Percentiles rank a stretch among this genome's conserved stretches.
These are phyloP conservation scores for Eulimnadia texana DNA, from an alignment of 1,140 invertebrate species.

Conservation along the genomic window DNA sequence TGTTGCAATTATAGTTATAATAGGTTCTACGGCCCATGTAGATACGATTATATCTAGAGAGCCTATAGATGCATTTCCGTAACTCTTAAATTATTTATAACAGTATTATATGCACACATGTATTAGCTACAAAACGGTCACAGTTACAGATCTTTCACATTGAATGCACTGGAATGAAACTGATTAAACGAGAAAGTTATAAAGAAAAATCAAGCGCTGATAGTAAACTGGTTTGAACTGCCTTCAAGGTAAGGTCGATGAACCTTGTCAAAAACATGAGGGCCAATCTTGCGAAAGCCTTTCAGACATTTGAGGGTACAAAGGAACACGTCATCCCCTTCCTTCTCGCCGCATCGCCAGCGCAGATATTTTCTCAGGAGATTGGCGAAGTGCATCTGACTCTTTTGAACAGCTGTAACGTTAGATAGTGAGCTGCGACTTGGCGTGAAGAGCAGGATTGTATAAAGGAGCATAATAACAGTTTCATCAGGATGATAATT, in stretches of 20 bases:
- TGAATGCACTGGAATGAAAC: too few species aligned
- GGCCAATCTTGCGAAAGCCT: not conserved
- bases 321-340: conserved; percentile 36
- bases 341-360: not conserved
- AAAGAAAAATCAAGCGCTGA: too few species aligned
- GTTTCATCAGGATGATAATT: not conserved
- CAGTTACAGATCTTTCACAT: too few species aligned
- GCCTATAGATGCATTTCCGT: too few species aligned
- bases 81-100: too few species aligned
- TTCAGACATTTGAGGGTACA: not conserved
- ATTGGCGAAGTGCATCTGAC: not conserved
- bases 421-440: not conserved
- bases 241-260: not conserved
- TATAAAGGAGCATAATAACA: not conserved
- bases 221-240: too few species aligned
- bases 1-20: too few species aligned
- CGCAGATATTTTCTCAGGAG: not conserved
- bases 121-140: too few species aligned
- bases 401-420: not conserved
- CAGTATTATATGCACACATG: too few species aligned
- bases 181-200: too few species aligned
- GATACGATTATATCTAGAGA: too few species aligned
- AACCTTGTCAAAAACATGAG: not conserved
- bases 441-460: not conserved
- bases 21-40: too few species aligned